Percentiles rank a stretch among this genome's conserved stretches.
These are phyloP conservation scores for Drosophila melanogaster DNA, from an alignment of 1,140 invertebrate genomes.

Conservation along the genomic window DNA sequence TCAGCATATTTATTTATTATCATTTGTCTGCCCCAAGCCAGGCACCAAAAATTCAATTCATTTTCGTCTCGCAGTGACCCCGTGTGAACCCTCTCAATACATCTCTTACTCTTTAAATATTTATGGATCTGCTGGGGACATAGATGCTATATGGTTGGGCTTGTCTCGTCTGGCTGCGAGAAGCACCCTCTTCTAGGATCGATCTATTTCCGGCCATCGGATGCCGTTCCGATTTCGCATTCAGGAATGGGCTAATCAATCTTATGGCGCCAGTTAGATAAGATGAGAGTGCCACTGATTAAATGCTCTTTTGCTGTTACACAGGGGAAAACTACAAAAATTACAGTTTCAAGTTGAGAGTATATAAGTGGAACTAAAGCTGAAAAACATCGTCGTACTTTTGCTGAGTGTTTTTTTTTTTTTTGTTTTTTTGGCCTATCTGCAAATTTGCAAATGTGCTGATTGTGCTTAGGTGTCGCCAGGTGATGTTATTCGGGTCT, in stretches of 20 bases:
- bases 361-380: no score
- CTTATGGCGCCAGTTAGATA: conserved; percentile 14
- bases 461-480: conserved; percentile 38
- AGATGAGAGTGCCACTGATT: conserved; percentile 6
- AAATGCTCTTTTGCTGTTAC: neutral
- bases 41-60: conserved; percentile 43
- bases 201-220: conserved; percentile 25
- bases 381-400: neutral
- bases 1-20: conserved; percentile 75
- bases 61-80: conserved; percentile 23
- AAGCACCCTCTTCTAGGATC: neutral
- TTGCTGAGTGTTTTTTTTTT: neutral
- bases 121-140: conserved; percentile 60
- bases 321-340: no score
- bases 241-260: neutral
- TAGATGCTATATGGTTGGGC: conserved; percentile 14
- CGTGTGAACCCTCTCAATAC: conserved; percentile 6
- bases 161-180: conserved; percentile 4
- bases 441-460: conserved; percentile 26
- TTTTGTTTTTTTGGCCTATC: neutral
- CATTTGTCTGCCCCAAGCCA: conserved; percentile 55
- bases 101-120: conserved; percentile 46
- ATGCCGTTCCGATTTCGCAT: conserved; percentile 34
- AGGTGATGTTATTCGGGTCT: conserved; percentile 27
- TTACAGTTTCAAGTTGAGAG: no score